These are phyloP conservation scores for Zaprionus ghesquierei DNA, from an alignment of 1,140 invertebrate species.

Conservation along the genomic window DNA sequence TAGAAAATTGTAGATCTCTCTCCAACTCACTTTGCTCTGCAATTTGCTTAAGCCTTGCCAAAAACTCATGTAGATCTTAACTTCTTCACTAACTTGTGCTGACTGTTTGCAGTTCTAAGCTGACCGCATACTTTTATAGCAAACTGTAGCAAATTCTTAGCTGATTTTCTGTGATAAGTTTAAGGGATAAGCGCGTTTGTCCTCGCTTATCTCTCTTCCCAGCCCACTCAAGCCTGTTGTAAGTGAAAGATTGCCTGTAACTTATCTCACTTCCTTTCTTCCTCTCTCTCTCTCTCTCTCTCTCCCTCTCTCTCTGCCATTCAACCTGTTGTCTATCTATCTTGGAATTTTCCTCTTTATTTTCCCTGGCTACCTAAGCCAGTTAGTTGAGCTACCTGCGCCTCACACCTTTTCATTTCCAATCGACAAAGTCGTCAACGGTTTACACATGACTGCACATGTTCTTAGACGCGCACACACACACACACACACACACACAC, in stretches of 20 bases:
- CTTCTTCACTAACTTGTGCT: not conserved
- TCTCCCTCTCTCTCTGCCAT: not conserved
- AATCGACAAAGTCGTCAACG: conserved; percentile 46
- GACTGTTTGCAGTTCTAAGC: conserved; percentile 33
- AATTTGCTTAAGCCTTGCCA: conserved; percentile 37
- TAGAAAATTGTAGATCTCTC: too few relatives aligned
- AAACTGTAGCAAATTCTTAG: conserved; percentile 1
- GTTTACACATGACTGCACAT: conserved; percentile 69
- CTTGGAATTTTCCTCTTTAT: conserved; percentile 16
- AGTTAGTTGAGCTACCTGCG: conserved; percentile 35
- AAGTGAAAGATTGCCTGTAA: not conserved
- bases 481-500: not conserved
- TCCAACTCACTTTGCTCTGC: not conserved
- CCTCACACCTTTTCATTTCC: conserved; percentile 15
- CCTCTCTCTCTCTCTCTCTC: not conserved
- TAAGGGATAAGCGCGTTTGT: conserved; percentile 41
- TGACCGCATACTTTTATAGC: conserved; percentile 46
- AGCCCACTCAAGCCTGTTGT: too few relatives aligned
- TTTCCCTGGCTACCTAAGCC: conserved; percentile 47
- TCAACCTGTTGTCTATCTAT: conserved; percentile 40
- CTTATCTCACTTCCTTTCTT: not conserved
- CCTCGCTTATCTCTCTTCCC: conserved; percentile 53
- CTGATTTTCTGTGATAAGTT: conserved; percentile 8
- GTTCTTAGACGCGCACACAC: conserved; percentile 56
- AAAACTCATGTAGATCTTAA: conserved; percentile 36